phyloP scores from a whole-genome alignment of 2,797 vertebrate genomes.

The Meriones psammophilus region DNA sequence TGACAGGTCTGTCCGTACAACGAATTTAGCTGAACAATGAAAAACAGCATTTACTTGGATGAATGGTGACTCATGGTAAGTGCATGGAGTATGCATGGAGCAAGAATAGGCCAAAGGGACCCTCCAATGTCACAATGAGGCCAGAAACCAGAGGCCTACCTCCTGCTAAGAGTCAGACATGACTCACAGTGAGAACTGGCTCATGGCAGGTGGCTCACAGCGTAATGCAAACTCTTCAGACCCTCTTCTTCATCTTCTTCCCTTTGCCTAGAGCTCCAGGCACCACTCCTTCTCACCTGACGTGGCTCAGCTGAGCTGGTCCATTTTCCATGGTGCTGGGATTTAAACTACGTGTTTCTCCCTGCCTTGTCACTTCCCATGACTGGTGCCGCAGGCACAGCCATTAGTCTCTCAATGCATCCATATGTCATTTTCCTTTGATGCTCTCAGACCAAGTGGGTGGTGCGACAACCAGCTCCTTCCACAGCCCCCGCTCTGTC shows the following conservation, averaged over 20 bases:
- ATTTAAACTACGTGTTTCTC: neutral
- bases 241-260: accelerated
- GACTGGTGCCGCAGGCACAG: neutral
- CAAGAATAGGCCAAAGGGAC: neutral
- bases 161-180: neutral
- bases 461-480: neutral
- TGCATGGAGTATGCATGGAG: neutral
- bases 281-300: accelerated
- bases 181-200: neutral
- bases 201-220: accelerated
- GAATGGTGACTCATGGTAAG: neutral
- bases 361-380: accelerated
- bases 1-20: neutral
- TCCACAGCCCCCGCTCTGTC: neutral
- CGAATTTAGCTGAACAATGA: neutral
- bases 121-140: neutral
- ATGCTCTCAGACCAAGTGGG: neutral
- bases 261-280: accelerated
- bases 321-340: neutral
- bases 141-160: neutral
- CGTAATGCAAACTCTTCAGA: neutral
- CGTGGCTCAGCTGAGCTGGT: accelerated
- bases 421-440: accelerated
- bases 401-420: too few species aligned
- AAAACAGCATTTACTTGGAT: neutral